Base-by-base conservation (phyloP, 1,140 invertebrate genomes). In the Achatina immaculata region DNA sequence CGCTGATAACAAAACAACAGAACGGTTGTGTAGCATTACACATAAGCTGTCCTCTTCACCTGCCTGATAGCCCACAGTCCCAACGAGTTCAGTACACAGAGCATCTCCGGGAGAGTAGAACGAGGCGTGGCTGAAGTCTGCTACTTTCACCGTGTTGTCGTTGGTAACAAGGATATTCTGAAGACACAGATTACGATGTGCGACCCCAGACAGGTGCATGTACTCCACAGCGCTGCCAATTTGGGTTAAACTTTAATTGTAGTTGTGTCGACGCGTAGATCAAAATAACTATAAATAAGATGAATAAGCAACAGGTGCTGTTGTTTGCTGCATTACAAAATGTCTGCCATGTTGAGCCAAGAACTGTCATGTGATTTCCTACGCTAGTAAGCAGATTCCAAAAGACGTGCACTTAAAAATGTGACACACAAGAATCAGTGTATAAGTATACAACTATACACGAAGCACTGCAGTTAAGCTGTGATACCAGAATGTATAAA, bases 41-140 rank as follows among this genome's bases (percentile, higher is more conserved):
- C 6, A 66, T 65, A 45, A 93, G 93, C 55, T 92, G 87, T 45
- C 92, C 4, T 78, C 76, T 78, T 78, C 76, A 78, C 76, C 68
- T 77, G 78, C 77, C 80, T 82, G 82, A 62, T 80, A 84, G 36
- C 86, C 87, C 1, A 84, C 31, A 24, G 85, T 87, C 28, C 86
- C 86, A 16, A 71, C 72, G 31, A 58, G 58, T 42, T 86, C 87
- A 0, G 78, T 65, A 48, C 81, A 85, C 16, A 87, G 74, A 14
- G 74, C 78, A 40, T 86, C 86, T 3, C 84, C 83, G 0, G 82
- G 48, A 16, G 72, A 51, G 83, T 79, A 88, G 45, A 76, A 71
- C 16, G 83, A 71, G 0, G 87, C 85, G 40, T 84, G 82, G 16
- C 86, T 85, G 58, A 89, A 88, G 78, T 88, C 88, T n/a, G 82